Evolutionary conservation across 2,797 vertebrate genomes (phyloP).

Genomic region (Eupleurogrammus muticus): DNA sequence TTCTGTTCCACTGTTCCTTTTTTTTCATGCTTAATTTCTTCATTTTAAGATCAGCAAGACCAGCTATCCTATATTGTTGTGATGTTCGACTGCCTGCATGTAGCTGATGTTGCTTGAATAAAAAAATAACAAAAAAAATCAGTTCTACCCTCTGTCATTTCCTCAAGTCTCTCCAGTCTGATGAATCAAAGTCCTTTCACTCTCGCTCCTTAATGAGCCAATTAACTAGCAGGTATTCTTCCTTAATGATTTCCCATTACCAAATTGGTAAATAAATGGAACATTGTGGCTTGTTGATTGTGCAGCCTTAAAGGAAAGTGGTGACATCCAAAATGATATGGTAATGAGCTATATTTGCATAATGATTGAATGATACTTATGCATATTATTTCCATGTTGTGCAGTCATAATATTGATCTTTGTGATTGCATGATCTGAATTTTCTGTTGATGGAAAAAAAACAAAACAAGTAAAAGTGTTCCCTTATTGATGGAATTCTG

Average conservation of each 20-base stretch:
- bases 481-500: background rate
- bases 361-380: background rate
- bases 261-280: background rate
- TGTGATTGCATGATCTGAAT: background rate
- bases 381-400: background rate
- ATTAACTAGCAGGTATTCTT: constrained; percentile 33
- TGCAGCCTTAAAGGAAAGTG: background rate
- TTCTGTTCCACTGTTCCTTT: constrained; percentile 19
- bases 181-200: background rate
- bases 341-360: background rate
- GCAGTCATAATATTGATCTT: background rate
- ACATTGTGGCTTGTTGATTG: constrained; percentile 2
- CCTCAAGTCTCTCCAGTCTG: background rate
- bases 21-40: constrained; percentile 1
- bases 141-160: background rate
- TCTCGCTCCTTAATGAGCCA: constrained; percentile 17
- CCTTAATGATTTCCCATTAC: constrained; percentile 16
- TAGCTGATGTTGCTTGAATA: background rate
- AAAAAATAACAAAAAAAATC: too few species aligned
- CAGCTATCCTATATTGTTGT: constrained; percentile 5
- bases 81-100: background rate
- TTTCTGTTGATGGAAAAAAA: background rate
- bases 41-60: constrained; percentile 5
- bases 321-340: background rate
- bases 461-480: too few species aligned